Base-by-base conservation (phyloP, 1,140 invertebrate species). In the Conus betulinus region DNA sequence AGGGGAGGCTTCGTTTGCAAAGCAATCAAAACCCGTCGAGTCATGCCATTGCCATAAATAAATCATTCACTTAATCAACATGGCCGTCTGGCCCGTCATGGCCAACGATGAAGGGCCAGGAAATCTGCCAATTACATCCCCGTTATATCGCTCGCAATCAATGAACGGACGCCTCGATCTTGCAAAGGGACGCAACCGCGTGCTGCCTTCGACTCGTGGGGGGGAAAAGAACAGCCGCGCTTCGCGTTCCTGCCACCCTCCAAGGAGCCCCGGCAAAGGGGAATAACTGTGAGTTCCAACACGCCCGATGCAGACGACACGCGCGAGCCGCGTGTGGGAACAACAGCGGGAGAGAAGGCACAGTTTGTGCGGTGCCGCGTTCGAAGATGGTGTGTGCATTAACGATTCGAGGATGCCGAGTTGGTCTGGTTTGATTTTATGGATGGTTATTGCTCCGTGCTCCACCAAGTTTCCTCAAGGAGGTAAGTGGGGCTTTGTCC, bases 41-140 rank as follows among this genome's bases (percentile, higher is more conserved):
- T 39, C 76, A 39, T 39, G 5, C 76, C 3, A 6, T 78, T 8
- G 76, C 11, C n/a, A 78, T 78, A 39, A 78, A 78, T 78, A 78
- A 78, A 78, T 25, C n/a, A 78, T 78, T 17, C n/a, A 39, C 76
- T 78, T 78, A 78, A 78, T 78, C 76, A 78, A 78, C 76, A 78
- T 25, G 23, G 7, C 8, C 76, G 10, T 27, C 76, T 10, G 11
- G 23, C 11, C 25, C 5, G 8, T 39, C 8, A 78, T 25, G 7
- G 8, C 5, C 11, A 5, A 13, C 8, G 23, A 78, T 78, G 27
- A 27, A 78, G 7, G 25, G 25, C 27, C 76, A 23, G 51, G 79
- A 81, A 81, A 81, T 81, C 79, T 81, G 13, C 79, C 79, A 81
- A 81, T 81, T 81, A 81, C 79, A 53, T 20, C 13, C 79, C 79